phyloP scores from a whole-genome alignment of 2,797 vertebrate species.

The Calcarius lapponicus region DNA sequence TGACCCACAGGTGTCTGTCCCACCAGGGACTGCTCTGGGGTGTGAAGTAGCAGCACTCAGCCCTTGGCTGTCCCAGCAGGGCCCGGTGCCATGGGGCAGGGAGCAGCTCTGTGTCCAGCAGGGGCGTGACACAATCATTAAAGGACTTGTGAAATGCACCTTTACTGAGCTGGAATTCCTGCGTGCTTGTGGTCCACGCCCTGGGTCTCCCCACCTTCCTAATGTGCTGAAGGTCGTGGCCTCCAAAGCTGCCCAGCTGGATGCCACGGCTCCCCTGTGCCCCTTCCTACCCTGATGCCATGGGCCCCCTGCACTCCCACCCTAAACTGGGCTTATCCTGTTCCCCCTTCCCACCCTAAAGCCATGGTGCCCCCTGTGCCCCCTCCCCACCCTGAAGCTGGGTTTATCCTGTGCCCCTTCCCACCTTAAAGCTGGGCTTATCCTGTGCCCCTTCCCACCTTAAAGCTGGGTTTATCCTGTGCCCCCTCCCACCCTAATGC shows the following conservation, averaged over 20 bases:
- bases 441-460: too few species aligned
- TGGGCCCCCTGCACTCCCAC: too few species aligned
- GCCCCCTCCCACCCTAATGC: too few species aligned
- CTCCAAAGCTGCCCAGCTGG: neutral
- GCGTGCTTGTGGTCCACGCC: neutral
- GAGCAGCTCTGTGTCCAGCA: neutral
- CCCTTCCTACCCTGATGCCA: neutral
- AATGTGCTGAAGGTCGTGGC: accelerated
- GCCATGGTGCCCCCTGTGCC: too few species aligned
- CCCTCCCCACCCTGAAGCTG: too few species aligned
- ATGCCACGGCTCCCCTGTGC: neutral
- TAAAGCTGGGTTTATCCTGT: too few species aligned
- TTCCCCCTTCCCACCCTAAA: too few species aligned
- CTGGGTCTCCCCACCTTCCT: neutral
- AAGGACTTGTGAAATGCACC: slow-evolving; percentile 20
- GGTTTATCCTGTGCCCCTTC: too few species aligned
- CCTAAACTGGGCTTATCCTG: too few species aligned
- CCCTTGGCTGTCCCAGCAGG: neutral
- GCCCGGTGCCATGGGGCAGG: neutral
- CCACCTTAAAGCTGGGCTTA: too few species aligned
- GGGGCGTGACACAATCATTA: neutral
- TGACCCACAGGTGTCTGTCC: neutral
- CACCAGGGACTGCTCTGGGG: neutral
- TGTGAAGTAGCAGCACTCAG: neutral
- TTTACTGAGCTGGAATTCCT: slow-evolving; percentile 3